These are phyloP conservation scores for Ellobius talpinus DNA, from an alignment of 2,113 vertebrate species.

Conservation along the genomic window DNA sequence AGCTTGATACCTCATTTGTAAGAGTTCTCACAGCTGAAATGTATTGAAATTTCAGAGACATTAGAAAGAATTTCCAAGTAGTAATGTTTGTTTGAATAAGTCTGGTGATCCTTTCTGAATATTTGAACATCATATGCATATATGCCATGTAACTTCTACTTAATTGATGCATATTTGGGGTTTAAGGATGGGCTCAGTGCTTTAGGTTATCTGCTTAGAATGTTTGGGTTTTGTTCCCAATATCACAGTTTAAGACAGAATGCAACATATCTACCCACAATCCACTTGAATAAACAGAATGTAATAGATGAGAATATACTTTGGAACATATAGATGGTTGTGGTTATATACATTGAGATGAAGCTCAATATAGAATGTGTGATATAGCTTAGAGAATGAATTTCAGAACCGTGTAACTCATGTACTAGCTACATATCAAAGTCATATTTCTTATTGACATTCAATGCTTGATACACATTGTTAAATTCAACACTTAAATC, in stretches of 20 bases:
- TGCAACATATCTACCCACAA: not conserved
- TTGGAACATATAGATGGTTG: not conserved
- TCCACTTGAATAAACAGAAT: not conserved
- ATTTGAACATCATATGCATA: not conserved
- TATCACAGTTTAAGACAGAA: not conserved
- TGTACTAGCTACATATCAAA: not conserved
- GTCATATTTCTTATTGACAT: not conserved
- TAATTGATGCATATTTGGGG: not conserved
- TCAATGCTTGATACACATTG: not conserved
- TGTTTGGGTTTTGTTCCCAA: not conserved
- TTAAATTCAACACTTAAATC: not conserved
- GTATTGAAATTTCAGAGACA: not conserved
- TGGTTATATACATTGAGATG: not conserved
- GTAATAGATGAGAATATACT: not conserved
- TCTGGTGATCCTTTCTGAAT: not conserved
- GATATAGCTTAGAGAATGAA: not conserved
- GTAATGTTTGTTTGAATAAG: slow-evolving; percentile 21
- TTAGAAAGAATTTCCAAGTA: not conserved
- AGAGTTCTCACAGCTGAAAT: not conserved
- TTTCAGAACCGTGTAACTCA: not conserved
- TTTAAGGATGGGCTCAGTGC: not conserved
- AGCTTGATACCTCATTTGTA: slow-evolving; percentile 19
- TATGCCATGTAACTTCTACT: not conserved
- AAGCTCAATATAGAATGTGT: not conserved
- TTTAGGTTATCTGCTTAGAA: too few species aligned